phyloP scores from a whole-genome alignment of 2,113 vertebrate species.

The Ellobius talpinus region DNA sequence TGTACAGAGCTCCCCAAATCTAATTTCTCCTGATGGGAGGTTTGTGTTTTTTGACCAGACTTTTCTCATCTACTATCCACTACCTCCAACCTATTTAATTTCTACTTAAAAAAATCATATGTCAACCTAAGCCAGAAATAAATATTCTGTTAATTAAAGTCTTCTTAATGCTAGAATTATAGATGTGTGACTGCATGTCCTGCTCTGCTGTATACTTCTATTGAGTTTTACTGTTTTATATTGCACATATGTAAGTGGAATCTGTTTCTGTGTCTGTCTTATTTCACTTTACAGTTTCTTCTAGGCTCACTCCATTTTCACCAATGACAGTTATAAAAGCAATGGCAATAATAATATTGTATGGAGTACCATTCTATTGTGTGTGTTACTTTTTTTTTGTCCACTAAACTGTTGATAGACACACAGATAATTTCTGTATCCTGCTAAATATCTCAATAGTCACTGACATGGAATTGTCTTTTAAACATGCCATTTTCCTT shows the following conservation, averaged over 20 bases:
- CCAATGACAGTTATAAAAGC: background rate
- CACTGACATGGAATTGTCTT: background rate
- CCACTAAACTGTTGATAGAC: background rate
- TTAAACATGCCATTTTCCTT: background rate
- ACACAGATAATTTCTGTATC: background rate
- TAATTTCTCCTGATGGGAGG: background rate
- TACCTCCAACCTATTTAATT: background rate
- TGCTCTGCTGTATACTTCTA: background rate
- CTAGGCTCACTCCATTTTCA: background rate
- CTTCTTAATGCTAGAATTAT: background rate
- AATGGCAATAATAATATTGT: too few species aligned
- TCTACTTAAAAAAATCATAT: background rate
- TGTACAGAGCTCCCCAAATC: too few species aligned
- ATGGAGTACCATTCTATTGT: background rate
- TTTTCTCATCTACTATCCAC: fast-evolving
- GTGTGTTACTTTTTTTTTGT: background rate
- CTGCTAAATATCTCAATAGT: background rate
- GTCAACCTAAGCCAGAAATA: background rate
- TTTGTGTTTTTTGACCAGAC: background rate
- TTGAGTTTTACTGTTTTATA: background rate
- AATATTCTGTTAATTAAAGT: background rate
- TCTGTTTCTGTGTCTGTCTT: background rate
- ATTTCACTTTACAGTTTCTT: background rate
- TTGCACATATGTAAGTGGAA: background rate
- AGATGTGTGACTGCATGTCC: background rate